These are phyloP conservation scores for Propithecus deckenii DNA, from an alignment of 2,797 vertebrate genomes.

Conservation along the genomic window DNA sequence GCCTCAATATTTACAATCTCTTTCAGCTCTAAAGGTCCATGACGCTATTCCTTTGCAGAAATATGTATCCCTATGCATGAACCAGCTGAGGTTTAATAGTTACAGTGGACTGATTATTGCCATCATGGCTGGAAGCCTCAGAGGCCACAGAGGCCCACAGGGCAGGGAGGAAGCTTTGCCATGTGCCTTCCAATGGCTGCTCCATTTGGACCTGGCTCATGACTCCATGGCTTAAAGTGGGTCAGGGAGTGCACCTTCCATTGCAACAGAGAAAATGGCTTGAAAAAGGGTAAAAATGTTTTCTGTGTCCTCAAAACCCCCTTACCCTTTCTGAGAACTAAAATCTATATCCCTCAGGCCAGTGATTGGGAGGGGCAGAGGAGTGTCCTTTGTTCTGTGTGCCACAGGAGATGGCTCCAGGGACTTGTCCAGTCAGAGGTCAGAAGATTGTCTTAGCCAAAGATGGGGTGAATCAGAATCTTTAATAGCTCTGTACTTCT, in stretches of 20 bases:
- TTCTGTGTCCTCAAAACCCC: too few relatives aligned
- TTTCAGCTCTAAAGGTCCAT: neutral
- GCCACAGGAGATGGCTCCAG: too few relatives aligned
- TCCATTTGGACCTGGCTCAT: neutral
- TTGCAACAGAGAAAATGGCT: too few relatives aligned
- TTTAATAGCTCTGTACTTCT: too few relatives aligned
- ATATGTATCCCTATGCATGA: neutral
- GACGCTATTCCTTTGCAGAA: neutral
- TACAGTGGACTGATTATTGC: neutral
- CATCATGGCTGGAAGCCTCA: neutral
- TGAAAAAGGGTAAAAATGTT: too few relatives aligned
- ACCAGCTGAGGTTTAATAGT: neutral
- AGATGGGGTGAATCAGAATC: too few relatives aligned
- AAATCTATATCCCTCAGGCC: too few relatives aligned
- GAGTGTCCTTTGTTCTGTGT: too few relatives aligned
- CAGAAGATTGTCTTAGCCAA: too few relatives aligned
- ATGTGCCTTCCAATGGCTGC: neutral
- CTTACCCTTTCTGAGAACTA: too few relatives aligned
- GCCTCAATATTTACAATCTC: neutral
- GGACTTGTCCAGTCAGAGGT: too few relatives aligned
- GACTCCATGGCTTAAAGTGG: neutral
- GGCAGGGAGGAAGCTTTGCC: neutral
- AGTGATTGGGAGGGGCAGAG: too few relatives aligned
- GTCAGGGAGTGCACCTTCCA: neutral
- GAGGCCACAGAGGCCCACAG: neutral